Evolutionary conservation across 2,113 vertebrate genomes (phyloP).

Genomic region (Electrona antarctica): DNA sequence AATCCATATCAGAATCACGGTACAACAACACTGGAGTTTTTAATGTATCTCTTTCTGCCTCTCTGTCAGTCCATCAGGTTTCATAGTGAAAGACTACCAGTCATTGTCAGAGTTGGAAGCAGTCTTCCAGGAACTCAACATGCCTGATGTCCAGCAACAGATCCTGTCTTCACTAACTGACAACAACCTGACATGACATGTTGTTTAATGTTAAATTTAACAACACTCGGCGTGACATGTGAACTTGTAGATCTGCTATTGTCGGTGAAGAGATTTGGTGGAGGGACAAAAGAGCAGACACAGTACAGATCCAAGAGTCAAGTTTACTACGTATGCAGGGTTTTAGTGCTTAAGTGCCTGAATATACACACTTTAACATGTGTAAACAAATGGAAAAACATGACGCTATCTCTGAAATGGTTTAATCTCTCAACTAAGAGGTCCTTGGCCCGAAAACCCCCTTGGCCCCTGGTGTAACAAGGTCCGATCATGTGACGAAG

Average conservation of each 20-base stretch:
- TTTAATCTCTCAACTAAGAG: no score
- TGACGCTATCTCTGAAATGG: no score
- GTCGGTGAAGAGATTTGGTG: no score
- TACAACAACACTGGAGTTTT: neutral
- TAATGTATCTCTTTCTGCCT: neutral
- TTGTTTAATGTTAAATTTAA: neutral
- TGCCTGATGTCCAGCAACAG: slow-evolving; percentile 39
- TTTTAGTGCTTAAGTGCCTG: no score
- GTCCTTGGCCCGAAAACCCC: no score
- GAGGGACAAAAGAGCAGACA: no score
- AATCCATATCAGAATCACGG: neutral
- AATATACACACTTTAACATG: no score
- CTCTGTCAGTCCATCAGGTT: slow-evolving; percentile 43
- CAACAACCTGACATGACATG: neutral
- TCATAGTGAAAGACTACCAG: slow-evolving; percentile 36
- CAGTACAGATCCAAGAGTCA: no score
- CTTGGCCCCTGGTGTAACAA: no score
- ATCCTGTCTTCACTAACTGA: slow-evolving; percentile 36
- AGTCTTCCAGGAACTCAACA: slow-evolving; percentile 48
- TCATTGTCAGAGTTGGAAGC: slow-evolving; percentile 33
- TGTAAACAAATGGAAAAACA: no score
- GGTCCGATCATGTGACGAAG: no score
- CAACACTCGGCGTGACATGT: neutral
- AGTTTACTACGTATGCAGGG: no score
- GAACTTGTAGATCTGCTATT: neutral